Evolutionary conservation across 2,113 vertebrate species (phyloP).

Genomic region (Carassius carassius): DNA sequence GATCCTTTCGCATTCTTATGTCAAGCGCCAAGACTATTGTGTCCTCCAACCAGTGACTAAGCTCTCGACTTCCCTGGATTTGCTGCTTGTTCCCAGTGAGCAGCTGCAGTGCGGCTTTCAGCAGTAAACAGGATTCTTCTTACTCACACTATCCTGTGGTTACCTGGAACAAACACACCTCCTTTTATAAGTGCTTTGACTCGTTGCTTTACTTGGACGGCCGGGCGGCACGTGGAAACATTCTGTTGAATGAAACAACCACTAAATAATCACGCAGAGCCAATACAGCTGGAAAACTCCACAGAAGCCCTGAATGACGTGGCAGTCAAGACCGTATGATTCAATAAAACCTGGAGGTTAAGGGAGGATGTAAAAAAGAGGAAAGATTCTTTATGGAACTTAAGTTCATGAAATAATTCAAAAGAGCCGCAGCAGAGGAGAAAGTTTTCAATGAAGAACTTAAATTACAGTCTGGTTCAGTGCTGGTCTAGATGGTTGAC

Average conservation of each 20-base stretch:
- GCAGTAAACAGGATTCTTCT: constrained; percentile 57
- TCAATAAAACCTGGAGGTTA: constrained; percentile 16
- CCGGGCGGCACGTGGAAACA: background rate
- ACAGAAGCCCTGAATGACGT: constrained; percentile 5
- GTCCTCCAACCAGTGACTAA: constrained; percentile 48
- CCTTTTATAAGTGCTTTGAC: constrained; percentile 17
- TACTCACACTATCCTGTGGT: constrained; percentile 44
- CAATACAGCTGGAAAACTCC: constrained; percentile 30
- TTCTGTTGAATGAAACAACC: constrained; percentile 26
- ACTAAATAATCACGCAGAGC: background rate
- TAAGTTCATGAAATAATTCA: background rate
- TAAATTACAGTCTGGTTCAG: background rate
- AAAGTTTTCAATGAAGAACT: background rate
- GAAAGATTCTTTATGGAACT: background rate
- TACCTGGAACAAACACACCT: constrained; percentile 44
- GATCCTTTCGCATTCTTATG: constrained; percentile 42
- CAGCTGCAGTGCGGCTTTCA: constrained; percentile 48
- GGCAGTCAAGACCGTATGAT: constrained; percentile 6
- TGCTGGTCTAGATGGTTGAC: background rate
- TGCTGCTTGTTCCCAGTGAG: constrained; percentile 32
- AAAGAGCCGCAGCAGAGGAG: background rate
- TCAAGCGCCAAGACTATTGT: constrained; percentile 50
- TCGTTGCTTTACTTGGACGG: constrained; percentile 31
- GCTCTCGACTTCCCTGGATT: constrained; percentile 52
- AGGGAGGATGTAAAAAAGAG: background rate